Base-by-base conservation (phyloP, 2,888 invertebrate genomes). In the Piscicola geometra region DNA sequence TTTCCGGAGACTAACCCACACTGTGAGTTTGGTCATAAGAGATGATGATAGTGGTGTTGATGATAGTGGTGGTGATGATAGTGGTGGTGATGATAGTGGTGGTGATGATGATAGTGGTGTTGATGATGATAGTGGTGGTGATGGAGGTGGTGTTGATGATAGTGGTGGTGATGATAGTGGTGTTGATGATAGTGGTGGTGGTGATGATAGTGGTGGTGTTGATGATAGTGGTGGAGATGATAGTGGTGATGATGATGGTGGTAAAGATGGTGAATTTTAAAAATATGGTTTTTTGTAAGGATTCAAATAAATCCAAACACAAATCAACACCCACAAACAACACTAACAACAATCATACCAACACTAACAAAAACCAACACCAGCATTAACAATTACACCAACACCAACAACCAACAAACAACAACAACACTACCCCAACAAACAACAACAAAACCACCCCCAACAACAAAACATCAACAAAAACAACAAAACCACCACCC, bases 41-140 rank as follows among this genome's bases (percentile, higher is more conserved):
- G 30, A 28, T 64, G 30, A 64, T 64, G n/a, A 28, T 64, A 9
- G 9, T 64, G 64, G 9, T 64, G 30, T 5, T 64, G 64, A 64
- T n/a, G 64, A 64, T 64, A n/a, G 21, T 64, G 64, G 21, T 64
- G 64, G 21, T 64, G 64, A 30, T 64, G 64, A 30, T 64, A n/a
- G 21, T 64, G 64, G 21, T 30, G 64, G 21, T 30, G 64, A 64
- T 30, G 64, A 64, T 64, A 21, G 21, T 64, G 64, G 21, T 64
- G 64, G n/a, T 64, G 64, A 64, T 64, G 64, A 64, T 64, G 30
- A 28, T 64, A n/a, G 9, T 64, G 64, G 9, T 64, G 64, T 12
- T 64, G 30, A 28, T 64, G 64, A 28, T 64, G 64, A 28, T 64
- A n/a, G 9, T 64, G 64, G 9, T 64, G 64, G 9, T 64, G 30